Evolutionary conservation across 2,113 vertebrate genomes (phyloP).

Genomic region (Microcebus jonahi): DNA sequence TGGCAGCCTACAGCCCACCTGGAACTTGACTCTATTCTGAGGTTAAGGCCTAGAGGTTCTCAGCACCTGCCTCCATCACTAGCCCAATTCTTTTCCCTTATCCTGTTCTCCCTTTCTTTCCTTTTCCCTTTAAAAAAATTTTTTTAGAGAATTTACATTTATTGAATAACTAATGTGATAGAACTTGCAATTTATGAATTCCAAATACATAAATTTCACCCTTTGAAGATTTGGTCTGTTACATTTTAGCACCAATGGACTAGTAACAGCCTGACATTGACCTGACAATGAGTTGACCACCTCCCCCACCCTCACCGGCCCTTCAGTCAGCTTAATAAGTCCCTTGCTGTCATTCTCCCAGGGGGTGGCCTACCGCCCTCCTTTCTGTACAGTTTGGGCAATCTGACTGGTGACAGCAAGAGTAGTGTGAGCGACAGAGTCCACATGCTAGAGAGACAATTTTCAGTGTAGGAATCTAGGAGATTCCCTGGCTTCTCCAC

Average conservation of each 20-base stretch:
- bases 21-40: not conserved
- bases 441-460: slow-evolving; percentile 91
- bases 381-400: slow-evolving; percentile 93
- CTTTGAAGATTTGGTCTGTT: slow-evolving; percentile 59
- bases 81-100: not conserved
- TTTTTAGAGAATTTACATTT: slow-evolving; percentile 66
- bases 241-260: slow-evolving; percentile 62
- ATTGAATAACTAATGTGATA: slow-evolving; percentile 68
- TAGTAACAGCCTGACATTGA: slow-evolving; percentile 41
- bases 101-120: not conserved
- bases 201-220: slow-evolving; percentile 71
- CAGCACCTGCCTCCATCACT: not conserved
- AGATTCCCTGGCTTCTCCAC: slow-evolving; percentile 91
- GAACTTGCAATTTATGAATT: slow-evolving; percentile 67
- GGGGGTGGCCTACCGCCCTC: slow-evolving; percentile 70
- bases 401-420: slow-evolving; percentile 92
- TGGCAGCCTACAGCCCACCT: not conserved
- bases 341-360: slow-evolving; percentile 5
- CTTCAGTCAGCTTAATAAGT: slow-evolving; percentile 20
- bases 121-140: not conserved
- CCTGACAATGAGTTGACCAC: not conserved
- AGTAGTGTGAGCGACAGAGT: slow-evolving; percentile 94
- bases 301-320: not conserved
- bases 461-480: slow-evolving; percentile 91
- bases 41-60: not conserved